Evolutionary conservation across 2,888 invertebrate species (phyloP).

Genomic region (Endomychus coccineus): DNA sequence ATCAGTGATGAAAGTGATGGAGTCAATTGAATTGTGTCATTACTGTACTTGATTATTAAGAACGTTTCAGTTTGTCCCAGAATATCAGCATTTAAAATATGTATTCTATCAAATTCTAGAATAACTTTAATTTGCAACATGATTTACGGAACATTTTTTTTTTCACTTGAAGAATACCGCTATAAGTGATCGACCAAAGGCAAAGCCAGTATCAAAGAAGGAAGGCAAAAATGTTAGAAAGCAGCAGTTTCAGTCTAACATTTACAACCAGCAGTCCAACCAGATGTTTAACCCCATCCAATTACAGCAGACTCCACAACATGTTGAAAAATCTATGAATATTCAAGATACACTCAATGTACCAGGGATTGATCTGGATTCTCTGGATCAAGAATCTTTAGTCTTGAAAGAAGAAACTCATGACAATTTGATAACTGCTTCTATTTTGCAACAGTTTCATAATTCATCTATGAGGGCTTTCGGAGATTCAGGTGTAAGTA

Average conservation of each 20-base stretch:
- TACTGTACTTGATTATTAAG: too few relatives aligned
- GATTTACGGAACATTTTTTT: too few relatives aligned
- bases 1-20: too few relatives aligned
- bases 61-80: too few relatives aligned
- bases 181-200: conserved; percentile 77
- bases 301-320: conserved; percentile 30
- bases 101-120: too few relatives aligned
- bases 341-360: conserved; percentile 34
- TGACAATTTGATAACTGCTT: conserved; percentile 30
- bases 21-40: too few relatives aligned
- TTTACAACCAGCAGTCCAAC: conserved; percentile 40
- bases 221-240: conserved; percentile 69
- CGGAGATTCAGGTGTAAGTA: conserved; percentile 36
- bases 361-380: conserved; percentile 36
- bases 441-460: conserved; percentile 41
- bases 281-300: conserved; percentile 40
- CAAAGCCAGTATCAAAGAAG: conserved; percentile 73
- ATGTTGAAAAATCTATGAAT: conserved; percentile 16
- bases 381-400: conserved; percentile 34
- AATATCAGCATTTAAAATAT: too few relatives aligned
- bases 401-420: conserved; percentile 35
- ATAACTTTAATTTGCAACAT: too few relatives aligned
- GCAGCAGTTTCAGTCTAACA: conserved; percentile 41
- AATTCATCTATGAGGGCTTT: conserved; percentile 36
- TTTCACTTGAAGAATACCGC: conserved; percentile 53